A percentile compares a stretch with the other conserved stretches of the same genome.
Conservation (phyloP, 2,888 invertebrate genomes). For the Pachymerium ferrugineum region DNA sequence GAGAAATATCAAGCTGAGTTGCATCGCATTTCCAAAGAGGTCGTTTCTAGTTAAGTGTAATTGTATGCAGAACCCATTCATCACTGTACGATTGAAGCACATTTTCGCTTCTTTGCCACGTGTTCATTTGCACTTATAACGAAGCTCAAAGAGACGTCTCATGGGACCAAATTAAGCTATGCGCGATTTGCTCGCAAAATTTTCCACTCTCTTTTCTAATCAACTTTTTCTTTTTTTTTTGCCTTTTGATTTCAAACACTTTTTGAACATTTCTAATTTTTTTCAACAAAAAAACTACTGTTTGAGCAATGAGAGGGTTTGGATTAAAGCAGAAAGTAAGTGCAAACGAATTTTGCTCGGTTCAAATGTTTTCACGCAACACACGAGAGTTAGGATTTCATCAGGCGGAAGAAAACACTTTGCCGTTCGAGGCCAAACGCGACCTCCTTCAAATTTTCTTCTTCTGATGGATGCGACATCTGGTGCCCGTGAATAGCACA, state of each 20-base stretch:
- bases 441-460: constrained; percentile 18
- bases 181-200: not conserved
- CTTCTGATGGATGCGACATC: constrained; percentile 18
- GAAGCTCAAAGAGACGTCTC: constrained; percentile 7
- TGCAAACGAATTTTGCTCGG: not conserved
- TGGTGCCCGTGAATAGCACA: constrained; percentile 14
- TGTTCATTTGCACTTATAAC: constrained; percentile 10
- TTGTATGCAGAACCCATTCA: not conserved
- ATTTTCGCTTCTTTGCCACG: not conserved
- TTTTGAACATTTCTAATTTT: not conserved
- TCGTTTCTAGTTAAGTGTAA: not conserved
- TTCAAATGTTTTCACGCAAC: constrained; percentile 18
- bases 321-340: not conserved
- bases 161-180: constrained; percentile 4
- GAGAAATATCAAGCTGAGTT: not conserved
- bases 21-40: not conserved
- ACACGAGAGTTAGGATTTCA: constrained; percentile 3
- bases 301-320: not conserved
- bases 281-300: not conserved
- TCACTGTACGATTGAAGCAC: not conserved
- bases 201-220: not conserved
- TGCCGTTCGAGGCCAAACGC: constrained; percentile 7
- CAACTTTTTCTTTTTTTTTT: not conserved
- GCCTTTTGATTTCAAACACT: not conserved
- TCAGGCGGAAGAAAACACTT: constrained; percentile 21